Base-by-base conservation (phyloP, 2,888 invertebrate genomes). In the Leistus spinibarbis region DNA sequence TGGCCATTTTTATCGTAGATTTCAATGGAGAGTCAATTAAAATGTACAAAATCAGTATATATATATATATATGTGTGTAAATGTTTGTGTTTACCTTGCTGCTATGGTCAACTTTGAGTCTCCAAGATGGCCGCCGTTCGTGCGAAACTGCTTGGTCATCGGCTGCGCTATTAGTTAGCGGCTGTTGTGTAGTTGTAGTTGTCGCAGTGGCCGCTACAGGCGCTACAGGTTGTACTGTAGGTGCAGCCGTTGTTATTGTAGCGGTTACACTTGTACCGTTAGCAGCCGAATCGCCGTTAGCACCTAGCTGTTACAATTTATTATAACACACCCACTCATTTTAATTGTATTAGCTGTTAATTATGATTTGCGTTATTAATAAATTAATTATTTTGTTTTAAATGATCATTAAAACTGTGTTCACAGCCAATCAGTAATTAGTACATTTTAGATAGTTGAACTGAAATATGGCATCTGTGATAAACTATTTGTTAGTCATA, bases 121-220 rank as follows among this genome's bases (percentile, higher is more conserved):
- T 91, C 96, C 96, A 96, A 81, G 96, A 96, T 57, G 96, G 96
- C 83, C 96, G 92, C 80, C 95, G 91, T 86, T 96, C 96, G 80
- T 89, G 89, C 79, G 86, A 82, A 10, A 78, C 77, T 40, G 78
- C 78, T 56, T 82, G 80, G 76, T 82, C 82, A 76, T 83, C 83
- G 22, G 74, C 77, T 24, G 72, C 75, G 70, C 76, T 60, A 71
- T 66, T 9, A 54, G 72, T 60, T n/a, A n/a, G n/a, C 71, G 69
- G 53, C 71, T 69, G 60, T 66, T 69, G 68, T 40, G 65, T n/a
- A 68, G 79, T 80, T 68, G 82, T 82, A 71, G 81, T 80, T 60
- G 82, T 81, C 40, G 87, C 88, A 78, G 88, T n/a, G n/a, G n/a
- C n/a, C n/a, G n/a, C n/a, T n/a, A n/a, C n/a, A n/a, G n/a, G n/a